Percentiles rank a stretch among this genome's conserved stretches.
phyloP scores from a whole-genome alignment of 2,113 vertebrate species.

The Paedocypris sp. region DNA sequence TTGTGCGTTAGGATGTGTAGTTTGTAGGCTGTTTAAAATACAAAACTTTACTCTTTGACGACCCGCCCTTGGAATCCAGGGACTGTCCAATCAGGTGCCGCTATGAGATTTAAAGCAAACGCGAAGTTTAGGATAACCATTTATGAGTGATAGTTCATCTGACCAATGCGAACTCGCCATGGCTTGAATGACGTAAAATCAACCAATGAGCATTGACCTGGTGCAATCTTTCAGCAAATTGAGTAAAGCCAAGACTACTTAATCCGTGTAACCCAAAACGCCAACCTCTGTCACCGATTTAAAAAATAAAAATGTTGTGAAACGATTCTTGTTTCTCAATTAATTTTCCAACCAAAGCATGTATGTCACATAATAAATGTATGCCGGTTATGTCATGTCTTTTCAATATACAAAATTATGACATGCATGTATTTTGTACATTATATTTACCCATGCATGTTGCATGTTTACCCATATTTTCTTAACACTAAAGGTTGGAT shows the following conservation, averaged over 20 bases:
- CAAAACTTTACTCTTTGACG: not conserved
- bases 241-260: constrained; percentile 54
- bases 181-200: not conserved
- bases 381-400: too few relatives aligned
- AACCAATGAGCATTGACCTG: constrained; percentile 33
- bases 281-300: not conserved
- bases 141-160: not conserved
- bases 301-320: too few relatives aligned
- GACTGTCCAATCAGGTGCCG: constrained; percentile 36
- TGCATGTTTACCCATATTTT: too few relatives aligned
- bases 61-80: not conserved
- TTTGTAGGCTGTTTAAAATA: not conserved
- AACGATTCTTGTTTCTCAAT: too few relatives aligned
- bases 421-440: too few relatives aligned
- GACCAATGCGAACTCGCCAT: constrained; percentile 7
- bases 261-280: constrained; percentile 18
- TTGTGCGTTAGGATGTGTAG: not conserved
- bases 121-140: too few relatives aligned
- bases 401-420: too few relatives aligned
- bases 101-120: not conserved
- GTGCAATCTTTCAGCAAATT: constrained; percentile 33
- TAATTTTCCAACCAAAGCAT: too few relatives aligned
- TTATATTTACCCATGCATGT: too few relatives aligned
- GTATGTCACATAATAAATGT: too few relatives aligned
- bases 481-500: too few relatives aligned